phyloP scores from a whole-genome alignment of 2,797 vertebrate genomes.

The Chelmon rostratus region DNA sequence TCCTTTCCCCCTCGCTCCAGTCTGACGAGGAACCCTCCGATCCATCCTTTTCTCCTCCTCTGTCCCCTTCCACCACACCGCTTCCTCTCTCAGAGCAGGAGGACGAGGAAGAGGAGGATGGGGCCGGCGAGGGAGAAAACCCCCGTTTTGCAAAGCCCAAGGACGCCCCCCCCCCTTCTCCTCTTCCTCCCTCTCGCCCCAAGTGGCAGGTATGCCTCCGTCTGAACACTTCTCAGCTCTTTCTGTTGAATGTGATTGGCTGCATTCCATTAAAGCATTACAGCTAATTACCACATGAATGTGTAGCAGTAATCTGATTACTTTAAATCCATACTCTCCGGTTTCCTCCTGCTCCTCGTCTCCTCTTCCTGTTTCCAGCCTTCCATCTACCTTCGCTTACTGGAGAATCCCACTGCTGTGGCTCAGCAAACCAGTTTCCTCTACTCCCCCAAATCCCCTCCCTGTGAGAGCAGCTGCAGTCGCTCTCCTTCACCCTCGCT shows the following conservation, averaged over 20 bases:
- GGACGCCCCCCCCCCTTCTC: constrained; percentile 78
- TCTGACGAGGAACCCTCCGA: constrained; percentile 54
- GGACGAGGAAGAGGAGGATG: constrained; percentile 39
- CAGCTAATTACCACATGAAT: background rate
- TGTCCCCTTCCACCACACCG: constrained; percentile 73
- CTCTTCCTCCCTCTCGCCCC: constrained; percentile 63
- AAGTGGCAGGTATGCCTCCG: constrained; percentile 93
- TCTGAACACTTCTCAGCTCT: background rate
- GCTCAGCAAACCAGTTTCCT: constrained; percentile 67
- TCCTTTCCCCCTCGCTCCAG: constrained; percentile 29
- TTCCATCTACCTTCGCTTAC: constrained; percentile 83
- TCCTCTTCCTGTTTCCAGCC: constrained; percentile 74
- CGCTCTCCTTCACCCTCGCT: constrained; percentile 55
- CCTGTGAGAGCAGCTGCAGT: constrained; percentile 9
- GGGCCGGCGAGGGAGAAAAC: constrained; percentile 80
- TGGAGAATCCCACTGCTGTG: constrained; percentile 73
- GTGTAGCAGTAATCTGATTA: background rate
- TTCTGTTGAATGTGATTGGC: background rate
- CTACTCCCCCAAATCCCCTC: constrained; percentile 57
- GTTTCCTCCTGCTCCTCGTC: constrained; percentile 2
- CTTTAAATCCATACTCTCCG: background rate
- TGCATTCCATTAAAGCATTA: background rate
- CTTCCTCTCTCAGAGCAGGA: constrained; percentile 67
- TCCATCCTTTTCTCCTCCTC: constrained; percentile 58
- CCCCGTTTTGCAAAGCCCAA: constrained; percentile 90